Evolutionary conservation across 2,113 vertebrate genomes (phyloP).

Genomic region (Thoracochromis brauschi): DNA sequence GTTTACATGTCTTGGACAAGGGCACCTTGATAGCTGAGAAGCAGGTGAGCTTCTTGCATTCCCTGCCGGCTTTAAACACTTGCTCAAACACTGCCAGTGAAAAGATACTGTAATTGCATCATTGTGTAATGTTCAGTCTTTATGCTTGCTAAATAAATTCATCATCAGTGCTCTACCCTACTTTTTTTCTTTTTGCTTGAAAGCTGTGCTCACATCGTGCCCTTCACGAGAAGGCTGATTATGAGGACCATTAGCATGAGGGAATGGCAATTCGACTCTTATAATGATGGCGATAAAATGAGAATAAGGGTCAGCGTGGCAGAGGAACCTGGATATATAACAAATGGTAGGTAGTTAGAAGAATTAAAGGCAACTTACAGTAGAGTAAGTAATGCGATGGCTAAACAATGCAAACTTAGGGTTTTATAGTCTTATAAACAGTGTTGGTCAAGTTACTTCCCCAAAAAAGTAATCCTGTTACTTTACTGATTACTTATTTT

Average conservation of each 20-base stretch:
- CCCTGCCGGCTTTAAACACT: background rate
- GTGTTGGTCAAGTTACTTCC: no score
- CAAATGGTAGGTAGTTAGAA: background rate
- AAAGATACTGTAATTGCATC: background rate
- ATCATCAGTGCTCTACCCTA: background rate
- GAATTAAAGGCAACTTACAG: background rate
- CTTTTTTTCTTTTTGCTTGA: conserved; percentile 10
- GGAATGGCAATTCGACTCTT: conserved; percentile 17
- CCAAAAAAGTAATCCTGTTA: no score
- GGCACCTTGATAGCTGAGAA: conserved; percentile 15
- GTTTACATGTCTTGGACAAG: conserved; percentile 2
- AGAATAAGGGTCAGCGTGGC: background rate
- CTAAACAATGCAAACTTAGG: background rate
- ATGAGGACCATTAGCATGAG: conserved; percentile 44
- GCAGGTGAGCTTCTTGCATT: background rate
- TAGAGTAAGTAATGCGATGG: background rate
- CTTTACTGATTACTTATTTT: no score
- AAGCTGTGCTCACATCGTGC: conserved; percentile 1
- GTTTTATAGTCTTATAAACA: background rate
- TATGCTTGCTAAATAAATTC: background rate
- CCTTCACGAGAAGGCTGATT: conserved; percentile 37
- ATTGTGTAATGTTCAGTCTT: background rate
- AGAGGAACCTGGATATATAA: background rate
- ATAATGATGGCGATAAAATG: conserved; percentile 19
- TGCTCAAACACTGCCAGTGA: background rate